These are phyloP conservation scores for Xiphorhynchus elegans DNA, from an alignment of 2,113 vertebrate species.

Conservation along the genomic window DNA sequence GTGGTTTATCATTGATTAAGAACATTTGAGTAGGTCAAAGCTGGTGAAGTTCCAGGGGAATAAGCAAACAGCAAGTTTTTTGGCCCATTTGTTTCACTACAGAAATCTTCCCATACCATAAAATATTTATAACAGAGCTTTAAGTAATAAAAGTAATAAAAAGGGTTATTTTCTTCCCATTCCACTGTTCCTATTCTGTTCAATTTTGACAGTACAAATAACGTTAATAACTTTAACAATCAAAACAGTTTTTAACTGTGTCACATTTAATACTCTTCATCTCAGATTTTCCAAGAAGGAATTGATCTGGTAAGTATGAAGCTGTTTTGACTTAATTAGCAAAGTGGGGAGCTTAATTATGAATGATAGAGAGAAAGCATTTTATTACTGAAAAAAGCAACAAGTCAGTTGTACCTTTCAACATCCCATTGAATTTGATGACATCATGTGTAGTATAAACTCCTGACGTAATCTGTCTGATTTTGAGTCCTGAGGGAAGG, in stretches of 20 bases:
- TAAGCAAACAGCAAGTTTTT: conserved; percentile 24
- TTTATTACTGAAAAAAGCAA: background rate
- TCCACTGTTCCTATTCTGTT: background rate
- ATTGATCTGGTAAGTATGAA: background rate
- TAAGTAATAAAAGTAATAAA: conserved; percentile 22
- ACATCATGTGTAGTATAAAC: background rate
- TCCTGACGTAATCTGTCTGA: conserved; percentile 32
- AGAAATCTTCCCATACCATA: background rate
- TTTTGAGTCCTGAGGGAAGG: conserved; percentile 41
- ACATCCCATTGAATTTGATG: background rate
- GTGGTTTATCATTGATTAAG: background rate
- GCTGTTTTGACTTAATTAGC: conserved; percentile 27
- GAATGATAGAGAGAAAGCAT: background rate
- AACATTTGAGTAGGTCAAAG: background rate
- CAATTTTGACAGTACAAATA: conserved; percentile 18
- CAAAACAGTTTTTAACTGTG: conserved; percentile 1
- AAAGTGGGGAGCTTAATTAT: background rate
- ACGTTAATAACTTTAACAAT: background rate
- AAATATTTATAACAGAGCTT: conserved; percentile 10
- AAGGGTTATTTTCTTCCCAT: background rate
- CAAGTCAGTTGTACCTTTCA: background rate
- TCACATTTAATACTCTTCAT: background rate
- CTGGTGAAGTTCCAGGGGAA: background rate
- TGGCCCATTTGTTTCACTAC: conserved; percentile 15
- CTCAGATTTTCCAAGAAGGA: background rate